Conservation (phyloP, 2,888 invertebrate species). For the Cerastis rubricosa region DNA sequence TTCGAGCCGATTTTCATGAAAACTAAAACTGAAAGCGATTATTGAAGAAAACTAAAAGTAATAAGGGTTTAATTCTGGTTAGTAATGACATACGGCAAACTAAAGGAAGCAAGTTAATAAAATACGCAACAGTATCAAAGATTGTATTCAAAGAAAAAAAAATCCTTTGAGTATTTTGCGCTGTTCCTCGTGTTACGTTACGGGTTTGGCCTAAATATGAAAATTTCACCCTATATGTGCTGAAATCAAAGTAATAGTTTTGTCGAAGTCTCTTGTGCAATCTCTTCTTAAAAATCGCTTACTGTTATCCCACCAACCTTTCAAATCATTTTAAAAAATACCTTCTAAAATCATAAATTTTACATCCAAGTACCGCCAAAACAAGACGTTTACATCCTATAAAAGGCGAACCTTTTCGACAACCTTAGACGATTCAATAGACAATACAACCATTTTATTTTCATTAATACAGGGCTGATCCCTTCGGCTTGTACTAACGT, state of each 20-base stretch:
- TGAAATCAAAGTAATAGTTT: not conserved
- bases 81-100: too few relatives aligned
- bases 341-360: not conserved
- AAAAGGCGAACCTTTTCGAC: conserved; percentile 18
- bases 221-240: not conserved
- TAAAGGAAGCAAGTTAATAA: too few relatives aligned
- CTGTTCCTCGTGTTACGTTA: too few relatives aligned
- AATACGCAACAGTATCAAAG: too few relatives aligned
- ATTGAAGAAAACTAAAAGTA: too few relatives aligned
- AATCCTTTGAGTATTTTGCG: too few relatives aligned
- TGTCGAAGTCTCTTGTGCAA: not conserved
- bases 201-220: too few relatives aligned
- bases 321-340: not conserved
- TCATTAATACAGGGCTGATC: conserved; percentile 53
- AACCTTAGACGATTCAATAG: conserved; percentile 48
- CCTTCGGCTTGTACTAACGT: conserved; percentile 27
- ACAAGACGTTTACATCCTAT: conserved; percentile 14
- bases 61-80: too few relatives aligned
- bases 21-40: too few relatives aligned
- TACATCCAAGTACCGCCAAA: not conserved
- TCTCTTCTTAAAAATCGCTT: not conserved
- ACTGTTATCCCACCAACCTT: not conserved
- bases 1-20: too few relatives aligned
- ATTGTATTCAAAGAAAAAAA: too few relatives aligned
- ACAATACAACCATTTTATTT: conserved; percentile 51